Evolutionary conservation across 2,797 vertebrate genomes (phyloP), one percentile per base, ranked within the genome.

Genomic region (Danio aesculapii): DNA sequence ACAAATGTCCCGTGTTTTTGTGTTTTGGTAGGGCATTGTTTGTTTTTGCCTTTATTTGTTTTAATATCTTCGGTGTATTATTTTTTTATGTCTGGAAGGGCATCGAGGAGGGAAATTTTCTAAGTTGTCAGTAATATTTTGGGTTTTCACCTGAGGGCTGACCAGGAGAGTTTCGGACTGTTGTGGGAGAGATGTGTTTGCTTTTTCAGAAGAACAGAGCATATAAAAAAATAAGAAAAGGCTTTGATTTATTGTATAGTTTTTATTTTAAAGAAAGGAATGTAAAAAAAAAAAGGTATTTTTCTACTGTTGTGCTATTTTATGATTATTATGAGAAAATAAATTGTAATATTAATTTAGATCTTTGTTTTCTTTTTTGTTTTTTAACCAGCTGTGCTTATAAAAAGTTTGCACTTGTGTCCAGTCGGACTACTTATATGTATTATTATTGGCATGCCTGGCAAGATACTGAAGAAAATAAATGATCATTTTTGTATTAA

Each of bases 381-480:
- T 74, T 85, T 80, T 46, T 8, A 49, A 71, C 61, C 67, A 49
- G 72, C 73, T 86, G 68, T 87, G 90, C 89, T 90, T 90, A 86
- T 89, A 88, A 89, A 30, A 90, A 81, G 86, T 93, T 93, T 94
- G 94, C 93, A 94, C 92, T 94, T 92, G 88, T 76, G 84, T 92
- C 90, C 91, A 70, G 44, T 59, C 82, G 92, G 90, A 92, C 89
- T 14, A 83, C 55, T 81, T 86, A 81, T 91, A 90, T 88, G 88
- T 93, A 81, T 88, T 90, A 81, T 88, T 90, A 79, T 88, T 91
- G 87, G 88, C 90, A 88, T 92, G 90, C 78, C 85, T 93, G 91
- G 88, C 84, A 86, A 92, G 89, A 90, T 89, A 91, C 89, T 88
- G 85, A 86, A 87, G 84, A 84, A 87, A 90, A 88, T 90, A 93